Conservation (phyloP, 2,797 vertebrate species). For the Crenichthys baileyi region DNA sequence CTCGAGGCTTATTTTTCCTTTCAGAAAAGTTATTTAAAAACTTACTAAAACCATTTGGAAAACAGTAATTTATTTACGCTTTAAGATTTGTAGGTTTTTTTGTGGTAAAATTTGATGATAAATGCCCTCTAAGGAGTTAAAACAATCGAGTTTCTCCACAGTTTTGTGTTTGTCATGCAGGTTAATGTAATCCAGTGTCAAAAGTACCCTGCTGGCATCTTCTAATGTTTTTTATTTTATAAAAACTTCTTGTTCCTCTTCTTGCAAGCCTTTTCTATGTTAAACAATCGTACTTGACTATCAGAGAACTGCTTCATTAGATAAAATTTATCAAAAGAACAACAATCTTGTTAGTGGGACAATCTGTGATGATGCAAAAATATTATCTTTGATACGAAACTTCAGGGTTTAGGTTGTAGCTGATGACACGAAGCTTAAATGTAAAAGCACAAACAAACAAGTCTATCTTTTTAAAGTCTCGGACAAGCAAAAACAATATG, state of each 20-base stretch:
- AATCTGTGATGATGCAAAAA: slow-evolving; percentile 72
- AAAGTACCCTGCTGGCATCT: slow-evolving; percentile 23
- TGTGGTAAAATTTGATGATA: neutral
- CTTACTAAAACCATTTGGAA: neutral
- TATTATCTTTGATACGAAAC: slow-evolving; percentile 65
- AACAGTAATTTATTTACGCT: neutral
- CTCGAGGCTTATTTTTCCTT: neutral
- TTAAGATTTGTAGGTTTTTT: neutral
- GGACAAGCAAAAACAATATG: slow-evolving; percentile 35
- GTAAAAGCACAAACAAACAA: slow-evolving; percentile 53
- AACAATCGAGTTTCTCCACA: neutral
- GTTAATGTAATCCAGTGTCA: slow-evolving; percentile 49
- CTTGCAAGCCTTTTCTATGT: slow-evolving; percentile 33
- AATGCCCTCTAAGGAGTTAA: slow-evolving; percentile 4
- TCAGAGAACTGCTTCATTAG: slow-evolving; percentile 62
- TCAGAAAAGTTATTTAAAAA: neutral
- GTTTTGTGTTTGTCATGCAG: slow-evolving; percentile 7
- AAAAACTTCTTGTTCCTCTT: slow-evolving; percentile 32
- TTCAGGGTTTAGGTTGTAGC: slow-evolving; percentile 73
- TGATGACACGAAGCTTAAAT: slow-evolving; percentile 52
- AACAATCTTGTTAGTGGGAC: slow-evolving; percentile 77
- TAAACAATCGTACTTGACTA: slow-evolving; percentile 55
- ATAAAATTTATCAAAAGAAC: slow-evolving; percentile 48
- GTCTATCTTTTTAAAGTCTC: slow-evolving; percentile 68
- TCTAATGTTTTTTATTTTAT: neutral